Evolutionary conservation across 1,140 invertebrate species (phyloP), one percentile per base, ranked within the genome.

Genomic region (Mizuhopecten yessoensis): DNA sequence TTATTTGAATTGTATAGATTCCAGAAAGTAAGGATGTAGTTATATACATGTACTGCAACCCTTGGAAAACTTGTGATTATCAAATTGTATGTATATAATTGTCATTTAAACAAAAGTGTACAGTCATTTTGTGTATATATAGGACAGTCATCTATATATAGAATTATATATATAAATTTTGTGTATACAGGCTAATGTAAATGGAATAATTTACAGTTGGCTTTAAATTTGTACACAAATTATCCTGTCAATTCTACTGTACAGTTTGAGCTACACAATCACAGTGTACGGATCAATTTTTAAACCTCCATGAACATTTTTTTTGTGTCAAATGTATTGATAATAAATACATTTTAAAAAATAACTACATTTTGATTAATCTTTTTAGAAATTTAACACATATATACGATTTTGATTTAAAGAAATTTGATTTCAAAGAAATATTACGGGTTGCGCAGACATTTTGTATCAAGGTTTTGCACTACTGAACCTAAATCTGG

Each of bases 61-160:
- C n/a, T 29, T 75, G 57, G 57, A 75, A 75, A 29, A 75, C n/a
- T 17, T 75, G 57, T 75, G 57, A 75, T 75, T 75, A 75, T 75
- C 17, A 75, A 75, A 29, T 29, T 75, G 57, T 75, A 75, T 75
- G 57, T 75, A 75, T 75, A 75, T 75, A 75, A 75, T 75, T 75
- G 57, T 75, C 57, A 75, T 75, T 75, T 75, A 75, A 75, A 75
- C 1, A 5, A 75, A 75, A 75, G 57, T 75, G 57, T 75, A 75
- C 57, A 75, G 57, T 75, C 57, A 75, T 75, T 75, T 75, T 75
- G 23, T 75, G 57, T 75, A 75, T 75, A 75, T 75, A 75, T 29
- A 75, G 57, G 29, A 75, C 57, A 75, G 57, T 29, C 57, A 75
- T 5, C 57, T 75, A 75, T 75, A 75, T 75, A 75, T 75, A 75